A percentile compares a stretch with the other conserved stretches of the same genome.
These are phyloP conservation scores for Metridium senile DNA, from an alignment of 92 coral and sea anemone genomes.

Conservation along the genomic window DNA sequence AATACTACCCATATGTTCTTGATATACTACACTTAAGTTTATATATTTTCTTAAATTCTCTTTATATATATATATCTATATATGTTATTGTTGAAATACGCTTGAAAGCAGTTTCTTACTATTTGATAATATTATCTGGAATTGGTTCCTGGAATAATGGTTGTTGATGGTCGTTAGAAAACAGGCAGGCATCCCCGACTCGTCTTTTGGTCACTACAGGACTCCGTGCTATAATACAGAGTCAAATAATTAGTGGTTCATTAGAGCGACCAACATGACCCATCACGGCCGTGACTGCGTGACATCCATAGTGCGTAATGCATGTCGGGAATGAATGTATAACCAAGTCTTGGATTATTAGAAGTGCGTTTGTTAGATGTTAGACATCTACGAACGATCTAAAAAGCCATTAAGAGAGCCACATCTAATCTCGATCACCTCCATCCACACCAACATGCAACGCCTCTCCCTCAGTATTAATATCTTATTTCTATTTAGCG, in stretches of 20 bases:
- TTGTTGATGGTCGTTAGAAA: conserved; percentile 16
- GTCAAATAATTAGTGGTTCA: conserved; percentile 23
- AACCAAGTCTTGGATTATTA: neutral
- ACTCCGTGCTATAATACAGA: conserved; percentile 28
- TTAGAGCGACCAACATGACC: neutral
- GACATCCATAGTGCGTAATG: neutral
- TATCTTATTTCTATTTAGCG: neutral
- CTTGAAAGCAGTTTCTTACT: neutral
- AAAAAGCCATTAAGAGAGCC: neutral
- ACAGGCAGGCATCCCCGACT: conserved; percentile 18
- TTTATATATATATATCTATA: neutral
- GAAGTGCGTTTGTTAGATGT: neutral
- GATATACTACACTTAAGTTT: neutral
- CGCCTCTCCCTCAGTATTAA: neutral
- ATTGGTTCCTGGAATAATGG: too few species aligned
- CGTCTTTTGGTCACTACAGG: conserved; percentile 2
- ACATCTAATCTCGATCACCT: too few species aligned
- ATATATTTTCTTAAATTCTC: neutral
- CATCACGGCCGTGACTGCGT: neutral
- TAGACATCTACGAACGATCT: neutral
- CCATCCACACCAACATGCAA: too few species aligned
- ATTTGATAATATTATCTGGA: neutral
- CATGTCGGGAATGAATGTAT: neutral
- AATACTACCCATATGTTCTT: neutral
- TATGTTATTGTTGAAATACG: conserved; percentile 1